A percentile compares a stretch with the other conserved stretches of the same genome.
phyloP scores from a whole-genome alignment of 2,113 vertebrate species.

The Larimichthys crocea region DNA sequence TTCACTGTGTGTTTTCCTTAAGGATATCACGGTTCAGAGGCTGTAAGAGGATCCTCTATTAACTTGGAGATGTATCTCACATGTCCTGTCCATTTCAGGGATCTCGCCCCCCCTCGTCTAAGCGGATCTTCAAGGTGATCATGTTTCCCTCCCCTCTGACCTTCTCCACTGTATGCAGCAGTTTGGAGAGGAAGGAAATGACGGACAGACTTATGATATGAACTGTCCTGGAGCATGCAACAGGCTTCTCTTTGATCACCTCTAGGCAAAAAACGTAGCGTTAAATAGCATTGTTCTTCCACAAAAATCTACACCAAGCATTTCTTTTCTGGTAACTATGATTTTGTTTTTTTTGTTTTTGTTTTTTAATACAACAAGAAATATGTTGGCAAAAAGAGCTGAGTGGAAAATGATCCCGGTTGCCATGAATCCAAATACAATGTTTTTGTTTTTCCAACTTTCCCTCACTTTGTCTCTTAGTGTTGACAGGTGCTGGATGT shows the following conservation, averaged over 20 bases:
- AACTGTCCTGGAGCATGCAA: not conserved
- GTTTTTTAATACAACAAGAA: conserved; percentile 7
- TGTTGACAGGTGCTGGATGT: conserved; percentile 57
- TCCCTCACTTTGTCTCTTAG: conserved; percentile 32
- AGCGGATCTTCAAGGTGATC: conserved; percentile 38
- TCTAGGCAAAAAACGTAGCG: not conserved
- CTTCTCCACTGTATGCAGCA: conserved; percentile 20
- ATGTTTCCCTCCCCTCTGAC: conserved; percentile 44
- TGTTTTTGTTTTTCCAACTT: conserved; percentile 55
- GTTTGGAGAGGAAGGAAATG: conserved; percentile 13
- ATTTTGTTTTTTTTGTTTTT: not conserved
- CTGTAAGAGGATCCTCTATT: conserved; percentile 45
- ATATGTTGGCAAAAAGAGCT: conserved; percentile 34
- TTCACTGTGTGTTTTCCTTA: not conserved
- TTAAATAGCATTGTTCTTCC: not conserved
- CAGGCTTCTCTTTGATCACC: not conserved
- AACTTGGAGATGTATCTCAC: conserved; percentile 38
- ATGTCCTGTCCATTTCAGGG: conserved; percentile 26
- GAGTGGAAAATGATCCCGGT: conserved; percentile 38
- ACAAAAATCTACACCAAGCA: not conserved
- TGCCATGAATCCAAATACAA: conserved; percentile 53
- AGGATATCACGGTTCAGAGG: conserved; percentile 4
- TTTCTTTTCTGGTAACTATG: not conserved
- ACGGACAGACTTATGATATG: conserved; percentile 13
- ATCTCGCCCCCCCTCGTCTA: conserved; percentile 1